Percentiles rank a stretch among this genome's conserved stretches.
Conservation (phyloP, 2,113 vertebrate species). For the Carassius auratus region DNA sequence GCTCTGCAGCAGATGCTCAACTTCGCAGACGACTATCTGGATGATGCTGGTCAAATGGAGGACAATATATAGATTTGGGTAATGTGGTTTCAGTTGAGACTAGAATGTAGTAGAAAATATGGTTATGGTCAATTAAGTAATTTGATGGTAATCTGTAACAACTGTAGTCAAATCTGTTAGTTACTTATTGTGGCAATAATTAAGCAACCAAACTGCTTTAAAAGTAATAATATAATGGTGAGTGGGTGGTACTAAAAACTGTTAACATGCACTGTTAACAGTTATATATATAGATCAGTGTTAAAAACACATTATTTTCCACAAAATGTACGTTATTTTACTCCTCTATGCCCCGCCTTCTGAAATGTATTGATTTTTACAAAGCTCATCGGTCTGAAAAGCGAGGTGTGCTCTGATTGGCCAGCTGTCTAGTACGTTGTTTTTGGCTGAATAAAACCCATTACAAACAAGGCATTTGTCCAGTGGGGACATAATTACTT, state of each 20-base stretch:
- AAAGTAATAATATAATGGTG: background rate
- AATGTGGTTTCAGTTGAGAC: background rate
- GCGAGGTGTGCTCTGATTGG: too few relatives aligned
- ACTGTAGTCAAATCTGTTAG: background rate
- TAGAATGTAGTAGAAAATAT: background rate
- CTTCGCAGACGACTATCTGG: constrained; percentile 66
- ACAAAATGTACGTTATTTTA: too few relatives aligned
- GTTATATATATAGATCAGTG: too few relatives aligned
- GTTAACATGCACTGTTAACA: background rate
- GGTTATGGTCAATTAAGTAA: background rate
- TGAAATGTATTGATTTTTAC: too few relatives aligned
- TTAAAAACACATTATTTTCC: too few relatives aligned
- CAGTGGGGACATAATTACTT: too few relatives aligned
- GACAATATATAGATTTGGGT: background rate
- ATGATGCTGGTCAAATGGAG: constrained; percentile 54
- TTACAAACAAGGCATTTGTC: too few relatives aligned
- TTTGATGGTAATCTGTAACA: background rate
- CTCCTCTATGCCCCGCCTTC: too few relatives aligned
- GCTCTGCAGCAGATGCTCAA: constrained; percentile 66
- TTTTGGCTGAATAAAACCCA: too few relatives aligned
- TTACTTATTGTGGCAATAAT: background rate
- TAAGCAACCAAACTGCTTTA: background rate
- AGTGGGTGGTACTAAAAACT: background rate
- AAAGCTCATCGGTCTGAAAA: too few relatives aligned
- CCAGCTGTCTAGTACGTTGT: too few relatives aligned